Percentiles rank a stretch among this genome's conserved stretches.
Conservation (phyloP, 2,797 vertebrate species). For the Onychomys leucogaster region DNA sequence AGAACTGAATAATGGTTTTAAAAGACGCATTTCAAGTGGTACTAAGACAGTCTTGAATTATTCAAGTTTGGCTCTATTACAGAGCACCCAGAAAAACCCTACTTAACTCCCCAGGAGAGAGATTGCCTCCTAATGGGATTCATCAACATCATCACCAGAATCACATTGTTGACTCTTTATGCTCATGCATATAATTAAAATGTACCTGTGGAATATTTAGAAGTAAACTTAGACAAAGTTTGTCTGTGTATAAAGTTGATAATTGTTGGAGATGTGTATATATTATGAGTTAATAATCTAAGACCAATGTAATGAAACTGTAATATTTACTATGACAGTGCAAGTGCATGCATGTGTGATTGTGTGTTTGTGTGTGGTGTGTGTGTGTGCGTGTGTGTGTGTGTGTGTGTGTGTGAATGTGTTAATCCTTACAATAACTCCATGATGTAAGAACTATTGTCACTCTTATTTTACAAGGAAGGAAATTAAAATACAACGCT, state of each 20-base stretch:
- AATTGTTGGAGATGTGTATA: not conserved
- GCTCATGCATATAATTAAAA: not conserved
- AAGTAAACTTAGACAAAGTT: not conserved
- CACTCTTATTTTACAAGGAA: not conserved
- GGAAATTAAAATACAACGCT: not conserved
- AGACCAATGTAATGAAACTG: not conserved
- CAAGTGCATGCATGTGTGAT: not conserved
- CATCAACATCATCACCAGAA: constrained; percentile 51
- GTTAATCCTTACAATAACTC: not conserved
- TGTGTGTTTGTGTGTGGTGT: not conserved
- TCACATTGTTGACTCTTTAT: constrained; percentile 13
- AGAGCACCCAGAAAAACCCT: constrained; percentile 19
- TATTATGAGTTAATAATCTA: not conserved
- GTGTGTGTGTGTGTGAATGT: not conserved
- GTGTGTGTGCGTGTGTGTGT: not conserved
- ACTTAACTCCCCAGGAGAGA: constrained; percentile 59
- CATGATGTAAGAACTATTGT: not conserved
- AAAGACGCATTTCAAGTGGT: constrained; percentile 62
- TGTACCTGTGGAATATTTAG: not conserved
- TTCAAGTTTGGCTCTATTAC: constrained; percentile 35
- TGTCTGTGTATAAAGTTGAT: not conserved
- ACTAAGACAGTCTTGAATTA: constrained; percentile 69
- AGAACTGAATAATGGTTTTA: constrained; percentile 56
- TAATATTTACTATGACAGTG: not conserved
- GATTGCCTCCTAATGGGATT: constrained; percentile 64